phyloP scores from a whole-genome alignment of 2,888 invertebrate genomes.

The Anagyrus pseudococci region DNA sequence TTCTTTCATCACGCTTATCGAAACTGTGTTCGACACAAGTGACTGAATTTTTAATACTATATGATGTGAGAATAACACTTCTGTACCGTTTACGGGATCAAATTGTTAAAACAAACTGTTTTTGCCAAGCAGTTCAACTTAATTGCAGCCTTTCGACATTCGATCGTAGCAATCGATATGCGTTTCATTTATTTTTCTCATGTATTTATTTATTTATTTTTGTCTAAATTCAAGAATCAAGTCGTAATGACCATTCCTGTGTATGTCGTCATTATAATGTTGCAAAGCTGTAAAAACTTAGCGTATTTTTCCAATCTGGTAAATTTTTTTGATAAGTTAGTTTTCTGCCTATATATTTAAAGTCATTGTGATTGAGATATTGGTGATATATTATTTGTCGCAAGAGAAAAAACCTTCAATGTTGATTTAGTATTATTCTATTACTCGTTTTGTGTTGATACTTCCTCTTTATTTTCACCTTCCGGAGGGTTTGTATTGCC shows the following conservation, averaged over 20 bases:
- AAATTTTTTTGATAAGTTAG: constrained; percentile 21
- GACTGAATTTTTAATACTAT: constrained; percentile 32
- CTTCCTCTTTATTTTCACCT: constrained; percentile 58
- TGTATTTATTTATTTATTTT: background rate
- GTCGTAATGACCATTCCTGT: constrained; percentile 6
- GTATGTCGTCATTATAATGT: constrained; percentile 14
- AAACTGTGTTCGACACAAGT: constrained; percentile 30
- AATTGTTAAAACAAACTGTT: background rate
- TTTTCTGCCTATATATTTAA: constrained; percentile 26
- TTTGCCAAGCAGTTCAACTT: constrained; percentile 9
- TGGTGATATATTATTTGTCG: constrained; percentile 18
- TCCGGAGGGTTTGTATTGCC: constrained; percentile 56
- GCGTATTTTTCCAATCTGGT: constrained; percentile 23
- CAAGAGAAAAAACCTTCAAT: constrained; percentile 30
- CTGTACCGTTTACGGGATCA: background rate
- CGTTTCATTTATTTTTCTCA: constrained; percentile 19
- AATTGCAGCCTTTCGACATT: constrained; percentile 17
- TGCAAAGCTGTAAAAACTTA: too few relatives aligned
- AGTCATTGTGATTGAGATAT: background rate
- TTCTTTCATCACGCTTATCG: constrained; percentile 18
- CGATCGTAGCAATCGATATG: constrained; percentile 29
- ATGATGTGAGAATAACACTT: constrained; percentile 22
- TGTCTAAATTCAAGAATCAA: constrained; percentile 5
- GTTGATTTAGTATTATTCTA: constrained; percentile 24
- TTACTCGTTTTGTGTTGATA: constrained; percentile 60